Evolutionary conservation across 2,797 vertebrate species (phyloP), one percentile per base, ranked within the genome.

Genomic region (Ispidina picta): DNA sequence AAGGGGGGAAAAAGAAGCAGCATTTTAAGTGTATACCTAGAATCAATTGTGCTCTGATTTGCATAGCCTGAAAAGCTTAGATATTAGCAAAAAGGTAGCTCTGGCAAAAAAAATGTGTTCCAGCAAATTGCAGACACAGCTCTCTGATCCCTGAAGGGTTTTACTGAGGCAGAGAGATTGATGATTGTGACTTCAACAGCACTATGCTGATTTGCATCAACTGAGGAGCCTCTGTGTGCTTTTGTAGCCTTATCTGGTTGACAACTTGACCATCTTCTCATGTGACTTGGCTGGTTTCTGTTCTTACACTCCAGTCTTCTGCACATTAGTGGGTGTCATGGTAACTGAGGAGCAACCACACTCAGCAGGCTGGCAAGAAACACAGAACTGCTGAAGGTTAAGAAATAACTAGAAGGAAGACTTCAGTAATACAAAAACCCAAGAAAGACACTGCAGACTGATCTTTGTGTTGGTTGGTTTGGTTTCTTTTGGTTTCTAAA

Each of bases 201-300:
- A 5, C 49, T 51, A 16, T 3, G 6, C 26, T 68, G 68, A 86
- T 75, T 89, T 82, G 51, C 21, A 19, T 81, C 49, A 79, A 25
- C 29, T 2, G 1, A 66, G 49, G n/a, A 83, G 56, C 31, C 19
- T 83, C n/a, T 68, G 12, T 65, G 46, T 65, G 59, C 44, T 66
- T 65, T 87, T 85, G 37, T 39, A 73, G 56, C 44, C 37, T 79
- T 89, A 73, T 49, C 77, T 88, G 37, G n/a, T 86, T 93, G 72
- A 92, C 44, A 89, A 79, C 85, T 80, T 93, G 80, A 90, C 72
- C 59, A 49, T 63, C 71, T 56, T 93, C 64, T 91, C 49, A 54
- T 58, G 73, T 86, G 85, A 73, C 48, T 83, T 31, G 20, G 33
- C 28, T 90, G 33, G 87, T 94, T 78, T 81, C 52, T 94, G 37